phyloP scores from a whole-genome alignment of 2,113 vertebrate genomes.

The Delphinapterus leucas region DNA sequence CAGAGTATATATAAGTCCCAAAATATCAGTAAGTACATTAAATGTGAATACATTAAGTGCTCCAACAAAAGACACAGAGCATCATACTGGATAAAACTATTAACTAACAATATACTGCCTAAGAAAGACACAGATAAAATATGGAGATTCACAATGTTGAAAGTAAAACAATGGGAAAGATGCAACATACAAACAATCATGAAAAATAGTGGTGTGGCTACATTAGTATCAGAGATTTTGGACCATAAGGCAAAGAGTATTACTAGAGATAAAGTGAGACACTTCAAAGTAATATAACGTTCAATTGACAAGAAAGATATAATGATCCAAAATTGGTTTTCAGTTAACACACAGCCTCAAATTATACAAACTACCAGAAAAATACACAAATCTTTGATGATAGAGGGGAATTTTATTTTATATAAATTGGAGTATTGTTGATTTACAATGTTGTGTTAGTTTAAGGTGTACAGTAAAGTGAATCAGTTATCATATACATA shows the following conservation, averaged over 20 bases:
- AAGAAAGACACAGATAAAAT: not conserved
- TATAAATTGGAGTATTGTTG: too few species aligned
- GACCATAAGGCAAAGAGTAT: not conserved
- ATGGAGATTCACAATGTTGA: not conserved
- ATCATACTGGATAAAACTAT: not conserved
- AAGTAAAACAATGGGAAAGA: not conserved
- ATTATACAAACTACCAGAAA: not conserved
- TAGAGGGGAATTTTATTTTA: not conserved
- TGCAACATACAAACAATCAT: not conserved
- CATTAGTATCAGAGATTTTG: not conserved
- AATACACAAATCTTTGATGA: not conserved
- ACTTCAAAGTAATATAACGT: not conserved
- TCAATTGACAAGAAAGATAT: not conserved
- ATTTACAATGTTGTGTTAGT: too few species aligned
- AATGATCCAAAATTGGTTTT: not conserved
- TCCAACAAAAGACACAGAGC: not conserved
- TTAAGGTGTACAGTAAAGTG: too few species aligned
- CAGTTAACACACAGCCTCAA: not conserved
- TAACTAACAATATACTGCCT: not conserved
- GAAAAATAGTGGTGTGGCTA: not conserved
- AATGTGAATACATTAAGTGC: not conserved
- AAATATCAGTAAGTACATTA: not conserved
- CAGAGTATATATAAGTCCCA: too few species aligned
- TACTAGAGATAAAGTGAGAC: not conserved
- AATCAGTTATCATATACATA: too few species aligned